Conservation (phyloP, 2,888 invertebrate species). For the Invenusta paracnida region DNA sequence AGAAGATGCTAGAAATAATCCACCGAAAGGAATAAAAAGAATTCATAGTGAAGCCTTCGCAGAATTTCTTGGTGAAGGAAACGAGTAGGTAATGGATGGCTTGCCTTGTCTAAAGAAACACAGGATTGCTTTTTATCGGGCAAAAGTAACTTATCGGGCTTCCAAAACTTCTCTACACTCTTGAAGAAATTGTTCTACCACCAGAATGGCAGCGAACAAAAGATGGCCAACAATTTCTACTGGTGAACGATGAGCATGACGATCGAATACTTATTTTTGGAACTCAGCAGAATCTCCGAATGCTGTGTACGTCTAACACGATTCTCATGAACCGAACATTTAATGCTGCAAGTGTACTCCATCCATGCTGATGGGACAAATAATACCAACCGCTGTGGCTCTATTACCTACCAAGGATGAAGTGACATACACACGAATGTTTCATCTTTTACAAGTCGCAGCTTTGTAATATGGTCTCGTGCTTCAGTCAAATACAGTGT, state of each 20-base stretch:
- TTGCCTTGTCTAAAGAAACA: not conserved
- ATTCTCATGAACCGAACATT: too few species aligned
- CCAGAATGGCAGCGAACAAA: not conserved
- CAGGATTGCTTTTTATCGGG: not conserved
- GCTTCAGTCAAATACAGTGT: too few species aligned
- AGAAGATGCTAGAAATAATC: not conserved
- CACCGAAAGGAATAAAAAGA: not conserved
- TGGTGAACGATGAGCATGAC: not conserved
- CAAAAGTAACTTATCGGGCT: not conserved
- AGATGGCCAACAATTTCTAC: not conserved
- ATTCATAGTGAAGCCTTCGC: not conserved
- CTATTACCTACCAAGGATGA: too few species aligned
- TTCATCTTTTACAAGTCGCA: too few species aligned
- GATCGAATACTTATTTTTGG: not conserved
- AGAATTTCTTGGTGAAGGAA: not conserved
- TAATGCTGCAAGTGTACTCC: too few species aligned
- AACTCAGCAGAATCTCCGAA: not conserved
- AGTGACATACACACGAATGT: too few species aligned
- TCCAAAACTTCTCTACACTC: not conserved
- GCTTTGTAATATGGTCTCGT: too few species aligned
- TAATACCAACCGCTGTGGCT: too few species aligned
- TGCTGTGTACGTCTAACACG: too few species aligned
- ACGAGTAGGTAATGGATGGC: not conserved
- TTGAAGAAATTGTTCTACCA: not conserved
- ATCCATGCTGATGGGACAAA: too few species aligned